A percentile compares a stretch with the other conserved stretches of the same genome.
phyloP scores from a whole-genome alignment of 2,113 vertebrate genomes.

The Synodontis membranacea region DNA sequence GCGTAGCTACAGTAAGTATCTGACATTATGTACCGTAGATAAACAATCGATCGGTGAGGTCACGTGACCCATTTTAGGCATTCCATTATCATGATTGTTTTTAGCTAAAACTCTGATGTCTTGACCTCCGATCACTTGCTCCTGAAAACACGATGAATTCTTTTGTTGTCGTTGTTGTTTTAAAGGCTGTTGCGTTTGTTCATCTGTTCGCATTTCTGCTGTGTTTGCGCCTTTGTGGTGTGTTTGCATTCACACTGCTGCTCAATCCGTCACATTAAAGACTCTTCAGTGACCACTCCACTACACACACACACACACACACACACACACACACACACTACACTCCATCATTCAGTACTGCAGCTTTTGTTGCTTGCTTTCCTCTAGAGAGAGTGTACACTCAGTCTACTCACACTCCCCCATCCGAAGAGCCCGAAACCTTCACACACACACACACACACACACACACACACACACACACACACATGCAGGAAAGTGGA shows the following conservation, averaged over 20 bases:
- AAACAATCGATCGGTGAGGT: background rate
- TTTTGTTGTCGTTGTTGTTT: background rate
- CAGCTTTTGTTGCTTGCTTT: slow-evolving; percentile 35
- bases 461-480: background rate
- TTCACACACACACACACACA: background rate
- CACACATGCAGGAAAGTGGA: slow-evolving; percentile 14
- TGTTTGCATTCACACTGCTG: background rate
- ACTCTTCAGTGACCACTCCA: slow-evolving; percentile 14
- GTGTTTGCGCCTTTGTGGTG: background rate
- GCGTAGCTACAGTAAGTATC: background rate
- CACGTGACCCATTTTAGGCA: background rate
- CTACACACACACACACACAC: slow-evolving; percentile 31
- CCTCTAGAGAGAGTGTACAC: background rate
- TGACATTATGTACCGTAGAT: background rate
- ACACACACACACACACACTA: slow-evolving; percentile 19
- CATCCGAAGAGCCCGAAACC: background rate
- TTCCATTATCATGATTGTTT: background rate
- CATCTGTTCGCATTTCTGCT: background rate
- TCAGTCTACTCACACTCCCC: background rate
- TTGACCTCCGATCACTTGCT: background rate
- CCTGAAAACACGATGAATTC: background rate
- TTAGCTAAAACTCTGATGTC: background rate
- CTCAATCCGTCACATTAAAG: slow-evolving; percentile 24
- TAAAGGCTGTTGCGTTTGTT: background rate
- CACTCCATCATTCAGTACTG: slow-evolving; percentile 27